These are phyloP conservation scores for Bombus fervidus DNA, from an alignment of 1,140 invertebrate genomes.

Conservation along the genomic window DNA sequence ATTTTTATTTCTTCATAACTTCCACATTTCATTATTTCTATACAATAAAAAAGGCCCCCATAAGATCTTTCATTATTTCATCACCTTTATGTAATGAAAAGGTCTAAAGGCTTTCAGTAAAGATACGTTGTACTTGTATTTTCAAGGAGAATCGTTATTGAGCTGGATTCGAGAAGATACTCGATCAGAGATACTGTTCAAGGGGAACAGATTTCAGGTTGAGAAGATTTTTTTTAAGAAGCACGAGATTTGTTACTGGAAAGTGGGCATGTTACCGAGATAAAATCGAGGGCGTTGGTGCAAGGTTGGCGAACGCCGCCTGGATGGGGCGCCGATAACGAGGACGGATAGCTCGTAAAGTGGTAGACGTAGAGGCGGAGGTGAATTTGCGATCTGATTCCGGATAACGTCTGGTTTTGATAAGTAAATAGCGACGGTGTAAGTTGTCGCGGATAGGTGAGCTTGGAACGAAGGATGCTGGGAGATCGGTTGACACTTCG, in stretches of 20 bases:
- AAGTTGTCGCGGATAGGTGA: neutral
- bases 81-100: too few relatives aligned
- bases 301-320: neutral
- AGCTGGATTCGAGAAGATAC: constrained; percentile 35
- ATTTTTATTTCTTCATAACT: too few relatives aligned
- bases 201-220: constrained; percentile 38
- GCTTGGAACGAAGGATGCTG: neutral
- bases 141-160: neutral
- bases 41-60: too few relatives aligned
- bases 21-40: too few relatives aligned
- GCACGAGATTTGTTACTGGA: constrained; percentile 25
- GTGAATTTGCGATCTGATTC: constrained; percentile 44
- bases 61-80: too few relatives aligned
- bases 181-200: constrained; percentile 18
- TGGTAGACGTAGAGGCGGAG: constrained; percentile 15
- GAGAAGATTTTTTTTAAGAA: neutral
- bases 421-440: constrained; percentile 1
- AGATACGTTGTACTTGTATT: constrained; percentile 5
- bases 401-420: constrained; percentile 21
- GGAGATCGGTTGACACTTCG: neutral
- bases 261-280: constrained; percentile 37
- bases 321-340: constrained; percentile 17
- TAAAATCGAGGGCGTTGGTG: constrained; percentile 36
- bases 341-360: constrained; percentile 14
- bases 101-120: neutral